phyloP scores from a whole-genome alignment of 2,888 invertebrate species.

The Bellardia pandia region DNA sequence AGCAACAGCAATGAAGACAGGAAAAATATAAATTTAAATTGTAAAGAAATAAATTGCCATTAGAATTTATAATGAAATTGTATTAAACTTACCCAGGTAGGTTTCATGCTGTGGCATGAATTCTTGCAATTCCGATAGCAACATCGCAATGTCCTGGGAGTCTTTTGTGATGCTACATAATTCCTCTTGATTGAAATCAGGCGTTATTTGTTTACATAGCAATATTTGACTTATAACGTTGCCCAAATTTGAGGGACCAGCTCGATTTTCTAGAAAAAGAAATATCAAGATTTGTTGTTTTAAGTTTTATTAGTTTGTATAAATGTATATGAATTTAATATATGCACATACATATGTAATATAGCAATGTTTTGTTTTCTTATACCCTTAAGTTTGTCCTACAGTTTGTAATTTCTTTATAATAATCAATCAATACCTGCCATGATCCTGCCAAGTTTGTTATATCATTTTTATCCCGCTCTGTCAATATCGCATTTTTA shows the following conservation, averaged over 20 bases:
- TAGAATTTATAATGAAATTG: neutral
- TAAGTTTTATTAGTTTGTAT: too few species aligned
- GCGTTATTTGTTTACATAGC: constrained; percentile 94
- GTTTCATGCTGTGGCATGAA: constrained; percentile 93
- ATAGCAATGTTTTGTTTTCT: too few species aligned
- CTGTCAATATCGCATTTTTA: too few species aligned
- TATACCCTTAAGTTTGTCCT: too few species aligned
- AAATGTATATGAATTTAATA: too few species aligned
- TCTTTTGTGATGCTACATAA: constrained; percentile 94
- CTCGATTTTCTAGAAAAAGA: constrained; percentile 89
- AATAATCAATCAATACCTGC: too few species aligned
- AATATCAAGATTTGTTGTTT: too few species aligned
- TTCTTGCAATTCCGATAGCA: constrained; percentile 93
- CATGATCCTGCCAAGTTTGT: too few species aligned
- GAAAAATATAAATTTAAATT: constrained; percentile 10
- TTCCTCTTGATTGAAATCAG: constrained; percentile 96
- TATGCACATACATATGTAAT: too few species aligned
- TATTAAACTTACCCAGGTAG: constrained; percentile 87
- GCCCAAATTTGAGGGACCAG: constrained; percentile 94
- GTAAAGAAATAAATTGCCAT: constrained; percentile 25
- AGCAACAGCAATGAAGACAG: neutral
- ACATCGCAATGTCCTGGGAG: constrained; percentile 91
- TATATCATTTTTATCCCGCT: too few species aligned
- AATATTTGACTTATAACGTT: constrained; percentile 95
- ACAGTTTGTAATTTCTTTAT: neutral